Percentiles rank a stretch among this genome's conserved stretches.
These are phyloP conservation scores for Melinaea menophilus DNA, from an alignment of 2,888 invertebrate species.

Conservation along the genomic window DNA sequence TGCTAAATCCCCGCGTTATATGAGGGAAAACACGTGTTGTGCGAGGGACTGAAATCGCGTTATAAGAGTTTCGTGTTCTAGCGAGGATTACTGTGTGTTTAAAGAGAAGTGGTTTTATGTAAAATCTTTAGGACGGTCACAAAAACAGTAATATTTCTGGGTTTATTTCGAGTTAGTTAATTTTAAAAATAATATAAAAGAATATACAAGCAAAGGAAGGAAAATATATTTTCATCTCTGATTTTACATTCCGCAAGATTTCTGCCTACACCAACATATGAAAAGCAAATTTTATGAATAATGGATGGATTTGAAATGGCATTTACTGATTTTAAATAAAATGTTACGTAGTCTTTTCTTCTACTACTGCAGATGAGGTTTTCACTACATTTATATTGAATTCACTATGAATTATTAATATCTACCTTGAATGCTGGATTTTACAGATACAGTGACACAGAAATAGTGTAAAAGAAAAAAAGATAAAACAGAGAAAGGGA, in stretches of 20 bases:
- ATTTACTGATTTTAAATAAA: conserved; percentile 41
- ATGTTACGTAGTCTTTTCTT: conserved; percentile 20
- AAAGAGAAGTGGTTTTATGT: too few species aligned
- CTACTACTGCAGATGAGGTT: conserved; percentile 5
- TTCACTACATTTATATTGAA: conserved; percentile 5
- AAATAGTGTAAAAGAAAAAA: background rate
- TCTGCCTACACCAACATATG: conserved; percentile 34
- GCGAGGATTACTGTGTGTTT: too few species aligned
- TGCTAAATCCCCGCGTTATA: too few species aligned
- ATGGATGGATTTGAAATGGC: conserved; percentile 44
- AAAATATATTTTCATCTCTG: conserved; percentile 48
- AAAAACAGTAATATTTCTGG: too few species aligned
- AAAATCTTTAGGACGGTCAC: too few species aligned
- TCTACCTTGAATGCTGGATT: background rate
- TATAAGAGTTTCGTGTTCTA: too few species aligned
- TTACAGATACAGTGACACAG: background rate
- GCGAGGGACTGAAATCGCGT: too few species aligned
- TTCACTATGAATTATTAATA: conserved; percentile 13
- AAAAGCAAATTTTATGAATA: conserved; percentile 55
- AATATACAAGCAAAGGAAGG: conserved; percentile 27
- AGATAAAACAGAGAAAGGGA: too few species aligned
- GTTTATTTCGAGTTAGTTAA: too few species aligned
- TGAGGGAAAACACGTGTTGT: too few species aligned
- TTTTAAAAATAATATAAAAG: conserved; percentile 9
- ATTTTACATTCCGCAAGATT: conserved; percentile 34